Conservation (phyloP, 30 jellyfish, hydroid and myxozoan species). For the Haliclystus octoradiatus region DNA sequence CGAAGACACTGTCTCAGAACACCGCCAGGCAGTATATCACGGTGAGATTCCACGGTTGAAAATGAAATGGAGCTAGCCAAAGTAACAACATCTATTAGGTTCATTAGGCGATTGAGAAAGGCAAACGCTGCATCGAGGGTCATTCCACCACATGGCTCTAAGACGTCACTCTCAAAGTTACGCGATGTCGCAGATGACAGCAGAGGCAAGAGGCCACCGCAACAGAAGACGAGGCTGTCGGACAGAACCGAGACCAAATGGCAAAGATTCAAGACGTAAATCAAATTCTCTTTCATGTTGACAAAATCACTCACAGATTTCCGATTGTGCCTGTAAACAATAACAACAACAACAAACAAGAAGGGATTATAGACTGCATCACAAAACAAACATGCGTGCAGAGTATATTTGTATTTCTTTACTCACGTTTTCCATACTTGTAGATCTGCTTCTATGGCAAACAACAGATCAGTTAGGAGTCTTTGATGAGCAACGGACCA, state of each 20-base stretch:
- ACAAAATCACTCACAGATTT: slow-evolving; percentile 69
- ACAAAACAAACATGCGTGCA: not conserved
- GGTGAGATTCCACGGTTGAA: slow-evolving; percentile 87
- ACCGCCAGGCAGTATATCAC: slow-evolving; percentile 94
- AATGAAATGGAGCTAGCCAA: slow-evolving; percentile 83
- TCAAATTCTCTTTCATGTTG: slow-evolving; percentile 53
- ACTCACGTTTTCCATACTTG: slow-evolving; percentile 98
- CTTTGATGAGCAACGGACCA: slow-evolving; percentile 92
- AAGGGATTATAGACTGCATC: not conserved
- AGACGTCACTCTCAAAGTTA: slow-evolving; percentile 78
- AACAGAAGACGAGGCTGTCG: slow-evolving; percentile 86
- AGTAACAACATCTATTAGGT: slow-evolving; percentile 70
- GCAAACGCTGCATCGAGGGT: slow-evolving; percentile 80
- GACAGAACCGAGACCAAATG: slow-evolving; percentile 94
- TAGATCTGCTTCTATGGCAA: slow-evolving; percentile 77
- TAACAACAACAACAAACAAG: not conserved
- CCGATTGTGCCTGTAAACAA: slow-evolving; percentile 75
- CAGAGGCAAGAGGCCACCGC: slow-evolving; percentile 95
- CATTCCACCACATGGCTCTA: slow-evolving; percentile 98
- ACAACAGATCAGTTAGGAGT: slow-evolving; percentile 71
- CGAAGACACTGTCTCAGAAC: slow-evolving; percentile 88
- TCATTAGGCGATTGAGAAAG: slow-evolving; percentile 77
- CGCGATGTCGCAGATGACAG: slow-evolving; percentile 91
- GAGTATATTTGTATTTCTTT: not conserved
- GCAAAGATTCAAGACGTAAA: slow-evolving; percentile 70